Evolutionary conservation across 2,888 invertebrate species (phyloP), one percentile per base, ranked within the genome.

Genomic region (Augochlorella aurata): DNA sequence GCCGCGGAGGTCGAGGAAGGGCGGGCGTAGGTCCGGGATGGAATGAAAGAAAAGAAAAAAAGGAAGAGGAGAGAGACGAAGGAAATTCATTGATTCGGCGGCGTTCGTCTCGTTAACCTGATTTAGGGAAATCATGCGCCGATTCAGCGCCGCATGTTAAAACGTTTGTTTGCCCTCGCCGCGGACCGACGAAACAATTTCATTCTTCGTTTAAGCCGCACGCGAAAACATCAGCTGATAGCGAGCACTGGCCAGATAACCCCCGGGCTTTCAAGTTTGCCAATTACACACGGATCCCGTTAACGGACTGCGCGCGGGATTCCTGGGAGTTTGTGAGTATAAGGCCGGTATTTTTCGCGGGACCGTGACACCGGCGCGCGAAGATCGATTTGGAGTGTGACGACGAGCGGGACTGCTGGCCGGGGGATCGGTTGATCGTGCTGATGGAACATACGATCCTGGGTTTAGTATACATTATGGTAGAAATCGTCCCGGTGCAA

Each of bases 51-150:
- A 47, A 47, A 47, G 7, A 12, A 47, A 47, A 47, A 47, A 47
- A 47, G 1, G 2, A 9, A 16, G 0, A 52, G 7, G 8, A 16
- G 29, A 58, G 58, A 38, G 54, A 65, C 63, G 75, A 84, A 84
- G 63, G 63, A 85, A 73, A 77, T 85, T 78, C 79, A 89, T 88
- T 85, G 85, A 87, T 83, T 74, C 78, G 18, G 44, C 69, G 52
- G 67, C 66, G 66, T 82, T 86, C 77, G 82, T 88, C 85, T 88
- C 86, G 88, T 87, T 88, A 88, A 85, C 88, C 85, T 86, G 87
- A 87, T 88, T 87, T 87, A 80, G 75, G 82, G 70, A 83, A 85
- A 87, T 74, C 85, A 77, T 85, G 70, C 79, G 79, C 81, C 79
- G 72, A 76, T 77, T 77, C 75, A 76, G 74, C 49, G 69, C 74